Conservation (phyloP, 2,113 vertebrate species). For the Tonatia bakeri region DNA sequence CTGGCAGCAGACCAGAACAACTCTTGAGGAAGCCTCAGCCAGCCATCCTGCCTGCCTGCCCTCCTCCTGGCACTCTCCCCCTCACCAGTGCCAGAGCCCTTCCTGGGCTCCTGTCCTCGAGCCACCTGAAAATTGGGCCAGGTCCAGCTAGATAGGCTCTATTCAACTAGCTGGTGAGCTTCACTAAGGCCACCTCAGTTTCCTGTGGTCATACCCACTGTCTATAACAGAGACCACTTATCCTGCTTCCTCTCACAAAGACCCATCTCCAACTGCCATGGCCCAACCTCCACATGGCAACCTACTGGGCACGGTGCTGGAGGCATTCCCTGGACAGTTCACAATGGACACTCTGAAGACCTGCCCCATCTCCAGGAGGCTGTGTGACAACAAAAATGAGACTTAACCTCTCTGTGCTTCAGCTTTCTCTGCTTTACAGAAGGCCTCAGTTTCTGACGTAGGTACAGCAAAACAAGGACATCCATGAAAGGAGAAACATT, state of each 20-base stretch:
- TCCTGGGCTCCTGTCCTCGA: background rate
- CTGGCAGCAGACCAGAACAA: background rate
- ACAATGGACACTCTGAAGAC: background rate
- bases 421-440: background rate
- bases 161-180: background rate
- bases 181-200: background rate
- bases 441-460: background rate
- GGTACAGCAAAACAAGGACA: background rate
- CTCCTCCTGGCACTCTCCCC: background rate
- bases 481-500: no score
- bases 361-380: background rate
- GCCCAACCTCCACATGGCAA: accelerated
- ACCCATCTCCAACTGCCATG: background rate
- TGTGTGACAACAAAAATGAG: background rate
- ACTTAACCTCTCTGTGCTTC: background rate
- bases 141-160: background rate
- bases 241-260: background rate
- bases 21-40: background rate
- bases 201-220: background rate
- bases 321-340: background rate
- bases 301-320: background rate
- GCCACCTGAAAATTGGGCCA: background rate
- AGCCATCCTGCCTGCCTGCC: background rate
- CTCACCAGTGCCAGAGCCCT: background rate
- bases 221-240: background rate